phyloP scores from a whole-genome alignment of 2,113 vertebrate species.

The Telmatochromis brichardi region DNA sequence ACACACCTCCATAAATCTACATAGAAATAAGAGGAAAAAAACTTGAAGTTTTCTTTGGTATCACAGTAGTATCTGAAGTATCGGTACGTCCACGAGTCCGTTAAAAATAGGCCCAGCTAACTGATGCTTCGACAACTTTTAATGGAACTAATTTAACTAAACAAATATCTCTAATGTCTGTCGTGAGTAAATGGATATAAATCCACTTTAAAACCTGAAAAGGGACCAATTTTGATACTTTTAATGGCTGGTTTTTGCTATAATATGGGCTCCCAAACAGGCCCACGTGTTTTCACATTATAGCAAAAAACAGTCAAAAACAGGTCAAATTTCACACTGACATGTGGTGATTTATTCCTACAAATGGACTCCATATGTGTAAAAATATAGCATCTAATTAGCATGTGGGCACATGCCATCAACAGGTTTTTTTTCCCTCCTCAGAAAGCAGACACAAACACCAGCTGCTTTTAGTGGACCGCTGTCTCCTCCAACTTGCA shows the following conservation, averaged over 20 bases:
- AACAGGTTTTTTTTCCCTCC: not conserved
- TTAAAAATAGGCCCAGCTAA: not conserved
- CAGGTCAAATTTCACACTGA: not conserved
- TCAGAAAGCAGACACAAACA: not conserved
- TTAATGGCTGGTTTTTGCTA: not conserved
- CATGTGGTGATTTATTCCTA: not conserved
- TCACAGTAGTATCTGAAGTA: not conserved
- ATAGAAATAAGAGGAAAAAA: not conserved
- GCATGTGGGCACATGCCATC: not conserved
- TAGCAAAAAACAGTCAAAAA: not conserved
- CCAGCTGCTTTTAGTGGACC: not conserved
- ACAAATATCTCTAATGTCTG: not conserved
- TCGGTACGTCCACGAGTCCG: not conserved
- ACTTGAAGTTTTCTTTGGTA: not conserved
- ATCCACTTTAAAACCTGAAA: not conserved
- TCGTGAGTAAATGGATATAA: not conserved
- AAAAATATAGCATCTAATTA: not conserved
- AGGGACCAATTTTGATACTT: not conserved
- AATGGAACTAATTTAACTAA: not conserved
- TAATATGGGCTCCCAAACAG: not conserved
- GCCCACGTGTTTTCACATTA: not conserved
- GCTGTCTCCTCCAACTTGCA: not conserved
- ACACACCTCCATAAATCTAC: not conserved
- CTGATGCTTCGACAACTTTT: not conserved
- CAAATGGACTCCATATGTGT: not conserved